Evolutionary conservation across 2,797 vertebrate genomes (phyloP), one percentile per base, ranked within the genome.

Genomic region (Enteromius mattozi): DNA sequence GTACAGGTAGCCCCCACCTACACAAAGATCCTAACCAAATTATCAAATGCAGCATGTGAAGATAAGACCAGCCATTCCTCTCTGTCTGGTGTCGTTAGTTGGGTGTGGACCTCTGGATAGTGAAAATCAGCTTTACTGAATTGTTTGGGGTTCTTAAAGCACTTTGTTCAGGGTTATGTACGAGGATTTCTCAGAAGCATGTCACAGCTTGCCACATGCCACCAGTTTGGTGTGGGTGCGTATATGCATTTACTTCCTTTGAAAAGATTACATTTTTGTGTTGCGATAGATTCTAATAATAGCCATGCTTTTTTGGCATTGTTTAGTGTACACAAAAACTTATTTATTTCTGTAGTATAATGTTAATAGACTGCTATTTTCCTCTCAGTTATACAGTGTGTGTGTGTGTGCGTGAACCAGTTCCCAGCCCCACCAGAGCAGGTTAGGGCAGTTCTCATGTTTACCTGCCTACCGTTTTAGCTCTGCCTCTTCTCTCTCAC

Each of bases 401-500:
- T 69, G 61, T 12, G 4, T 71, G 80, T 88, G 1, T 61, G 33
- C 77, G 5, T 56, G 33, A 59, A 24, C 56, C n/a, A 59, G 56
- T 59, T 24, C 27, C 6, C 0, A 74, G 86, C 86, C 85, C 81
- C 82, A 61, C 68, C 86, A 82, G 84, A 94, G 90, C 95, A 92
- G 94, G 94, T 95, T 93, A 80, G 90, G 91, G 89, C 91, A 91
- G 92, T 92, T 92, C 86, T 87, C 82, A 65, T 91, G 88, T 94
- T 94, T 93, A 94, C 91, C 89, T 92, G 89, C 91, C 88, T 78
- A 83, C 91, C 84, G 78, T 30, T 47, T 47, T 83, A 82, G 84
- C 92, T 76, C 91, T 92, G 40, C 93, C 93, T 90, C 54, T 82
- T 86, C 78, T 63, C 81, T 85, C 69, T 84, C 84, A 92, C 92